Percentiles rank a stretch among this genome's conserved stretches.
These are phyloP conservation scores for Pangasius krempfi DNA, from an alignment of 2,797 vertebrate species.

Conservation along the genomic window DNA sequence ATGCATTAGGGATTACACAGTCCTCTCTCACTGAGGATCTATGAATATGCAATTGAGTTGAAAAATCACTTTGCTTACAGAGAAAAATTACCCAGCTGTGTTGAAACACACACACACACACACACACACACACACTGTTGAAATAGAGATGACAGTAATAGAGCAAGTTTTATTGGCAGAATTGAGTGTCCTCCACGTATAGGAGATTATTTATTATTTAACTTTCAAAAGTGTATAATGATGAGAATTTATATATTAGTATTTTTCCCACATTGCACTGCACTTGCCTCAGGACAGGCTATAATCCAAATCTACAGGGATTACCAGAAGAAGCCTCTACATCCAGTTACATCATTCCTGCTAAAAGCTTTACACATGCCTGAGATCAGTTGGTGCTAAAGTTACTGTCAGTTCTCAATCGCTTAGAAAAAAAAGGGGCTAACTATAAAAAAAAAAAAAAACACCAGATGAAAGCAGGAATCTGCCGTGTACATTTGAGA, in stretches of 20 bases:
- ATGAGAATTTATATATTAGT: neutral
- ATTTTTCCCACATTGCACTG: neutral
- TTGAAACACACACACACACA: conserved; percentile 27
- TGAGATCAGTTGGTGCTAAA: conserved; percentile 30
- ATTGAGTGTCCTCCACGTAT: neutral
- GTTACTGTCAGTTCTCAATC: neutral
- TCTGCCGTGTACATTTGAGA: neutral
- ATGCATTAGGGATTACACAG: conserved; percentile 52
- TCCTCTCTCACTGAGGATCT: conserved; percentile 35
- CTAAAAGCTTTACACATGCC: conserved; percentile 45
- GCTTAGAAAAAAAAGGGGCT: neutral
- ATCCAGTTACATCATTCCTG: conserved; percentile 37
- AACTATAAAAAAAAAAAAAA: neutral
- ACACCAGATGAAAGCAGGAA: neutral
- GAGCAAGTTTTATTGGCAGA: conserved; percentile 6
- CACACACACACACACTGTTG: conserved; percentile 24
- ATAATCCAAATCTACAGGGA: conserved; percentile 25
- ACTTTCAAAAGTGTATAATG: neutral
- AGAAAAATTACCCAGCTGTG: conserved; percentile 49
- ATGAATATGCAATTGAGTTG: conserved; percentile 59
- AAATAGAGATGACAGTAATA: conserved; percentile 42
- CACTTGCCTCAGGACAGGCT: conserved; percentile 9
- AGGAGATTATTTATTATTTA: neutral
- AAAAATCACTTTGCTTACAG: conserved; percentile 55
- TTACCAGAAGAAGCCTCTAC: conserved; percentile 22